These are phyloP conservation scores for Pavo muticus DNA, from an alignment of 2,113 vertebrate genomes.

Conservation along the genomic window DNA sequence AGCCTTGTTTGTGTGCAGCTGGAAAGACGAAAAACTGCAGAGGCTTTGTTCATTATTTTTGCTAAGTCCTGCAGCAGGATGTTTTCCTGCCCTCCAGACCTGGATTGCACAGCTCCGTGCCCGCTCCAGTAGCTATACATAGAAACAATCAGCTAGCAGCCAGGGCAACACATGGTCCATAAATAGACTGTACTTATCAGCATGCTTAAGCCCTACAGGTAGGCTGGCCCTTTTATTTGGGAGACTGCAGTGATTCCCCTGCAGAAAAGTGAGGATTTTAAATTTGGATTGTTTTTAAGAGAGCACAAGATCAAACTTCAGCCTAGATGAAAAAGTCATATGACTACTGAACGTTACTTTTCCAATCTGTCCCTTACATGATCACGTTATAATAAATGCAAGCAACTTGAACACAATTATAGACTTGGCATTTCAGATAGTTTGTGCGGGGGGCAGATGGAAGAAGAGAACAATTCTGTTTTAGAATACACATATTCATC, in stretches of 20 bases:
- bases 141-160: conserved; percentile 31
- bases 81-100: conserved; percentile 3
- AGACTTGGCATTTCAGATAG: background rate
- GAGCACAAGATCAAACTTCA: background rate
- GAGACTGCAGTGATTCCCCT: background rate
- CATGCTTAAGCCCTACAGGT: conserved; percentile 8
- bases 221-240: background rate
- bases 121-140: conserved; percentile 23
- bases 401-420: background rate
- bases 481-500: no score
- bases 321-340: background rate
- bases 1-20: background rate
- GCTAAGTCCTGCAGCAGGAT: background rate
- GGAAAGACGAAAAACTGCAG: background rate
- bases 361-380: background rate
- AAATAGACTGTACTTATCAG: background rate
- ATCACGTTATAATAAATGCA: background rate
- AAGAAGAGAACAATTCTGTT: background rate
- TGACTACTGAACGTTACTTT: background rate
- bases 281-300: background rate
- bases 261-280: background rate
- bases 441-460: background rate
- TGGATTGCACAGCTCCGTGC: background rate
- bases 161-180: background rate
- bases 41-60: background rate